phyloP scores from a whole-genome alignment of 2,797 vertebrate genomes.

The Huso huso region DNA sequence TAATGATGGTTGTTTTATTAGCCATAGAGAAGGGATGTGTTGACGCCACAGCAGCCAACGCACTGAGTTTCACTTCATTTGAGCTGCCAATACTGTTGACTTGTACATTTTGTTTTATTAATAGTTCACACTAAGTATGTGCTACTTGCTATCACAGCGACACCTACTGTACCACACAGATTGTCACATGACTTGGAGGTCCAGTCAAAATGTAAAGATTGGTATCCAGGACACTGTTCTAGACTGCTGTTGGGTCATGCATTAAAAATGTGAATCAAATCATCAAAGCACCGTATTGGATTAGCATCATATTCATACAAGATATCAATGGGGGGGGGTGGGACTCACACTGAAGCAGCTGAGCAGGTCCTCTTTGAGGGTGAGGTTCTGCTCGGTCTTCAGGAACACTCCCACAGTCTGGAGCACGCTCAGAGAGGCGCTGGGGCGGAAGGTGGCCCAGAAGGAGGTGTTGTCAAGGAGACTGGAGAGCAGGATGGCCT shows the following conservation, averaged over 20 bases:
- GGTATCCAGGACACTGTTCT: not conserved
- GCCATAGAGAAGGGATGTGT: no score
- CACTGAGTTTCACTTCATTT: no score
- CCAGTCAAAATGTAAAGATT: no score
- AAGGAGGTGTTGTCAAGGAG: slow-evolving; percentile 78
- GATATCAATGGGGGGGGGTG: not conserved
- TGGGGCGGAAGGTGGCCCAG: slow-evolving; percentile 63
- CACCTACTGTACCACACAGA: no score
- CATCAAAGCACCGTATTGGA: not conserved
- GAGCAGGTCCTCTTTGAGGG: slow-evolving; percentile 71
- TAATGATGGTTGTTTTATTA: no score
- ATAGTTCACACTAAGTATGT: no score
- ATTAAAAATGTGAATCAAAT: not conserved
- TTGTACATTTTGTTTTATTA: no score
- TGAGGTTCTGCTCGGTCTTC: slow-evolving; percentile 53
- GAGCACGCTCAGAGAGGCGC: slow-evolving; percentile 66
- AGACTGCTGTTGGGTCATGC: accelerated
- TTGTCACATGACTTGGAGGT: no score
- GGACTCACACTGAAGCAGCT: slow-evolving; percentile 81
- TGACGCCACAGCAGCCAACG: no score
- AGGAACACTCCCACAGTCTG: slow-evolving; percentile 71
- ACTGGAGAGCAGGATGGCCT: slow-evolving; percentile 81
- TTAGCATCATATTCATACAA: not conserved
- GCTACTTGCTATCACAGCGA: no score
- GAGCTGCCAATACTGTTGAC: no score